Percentiles rank a stretch among this genome's conserved stretches.
Conservation (phyloP, 2,113 vertebrate genomes). For the Actenoides hombroni region DNA sequence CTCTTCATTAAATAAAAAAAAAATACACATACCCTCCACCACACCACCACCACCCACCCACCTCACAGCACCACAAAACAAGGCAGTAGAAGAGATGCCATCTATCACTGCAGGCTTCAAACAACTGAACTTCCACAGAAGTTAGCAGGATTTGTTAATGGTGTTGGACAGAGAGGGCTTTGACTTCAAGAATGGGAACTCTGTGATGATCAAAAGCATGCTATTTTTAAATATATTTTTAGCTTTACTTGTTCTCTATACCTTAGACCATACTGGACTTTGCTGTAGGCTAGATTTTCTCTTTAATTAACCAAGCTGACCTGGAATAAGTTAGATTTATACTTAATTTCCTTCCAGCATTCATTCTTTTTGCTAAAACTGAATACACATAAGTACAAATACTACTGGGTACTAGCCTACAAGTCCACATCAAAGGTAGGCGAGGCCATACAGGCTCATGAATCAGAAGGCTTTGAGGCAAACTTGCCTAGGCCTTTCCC, state of each 20-base stretch:
- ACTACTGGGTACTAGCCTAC: neutral
- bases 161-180: neutral
- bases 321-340: neutral
- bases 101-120: neutral
- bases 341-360: neutral
- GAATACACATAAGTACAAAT: neutral
- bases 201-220: neutral
- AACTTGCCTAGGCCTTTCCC: neutral
- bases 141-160: neutral
- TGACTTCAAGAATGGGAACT: neutral
- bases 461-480: neutral
- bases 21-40: accelerated
- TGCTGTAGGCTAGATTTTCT: neutral
- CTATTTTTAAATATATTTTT: neutral
- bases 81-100: accelerated
- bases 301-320: constrained; percentile 40
- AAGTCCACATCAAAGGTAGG: neutral
- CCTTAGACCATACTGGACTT: neutral
- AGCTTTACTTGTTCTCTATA: neutral
- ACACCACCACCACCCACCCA: neutral
- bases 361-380: neutral
- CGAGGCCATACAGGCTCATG: accelerated
- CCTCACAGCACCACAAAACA: neutral
- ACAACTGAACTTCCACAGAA: neutral
- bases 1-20: too few relatives aligned